These are phyloP conservation scores for Eulithis prunata DNA, from an alignment of 2,888 invertebrate species.

Conservation along the genomic window DNA sequence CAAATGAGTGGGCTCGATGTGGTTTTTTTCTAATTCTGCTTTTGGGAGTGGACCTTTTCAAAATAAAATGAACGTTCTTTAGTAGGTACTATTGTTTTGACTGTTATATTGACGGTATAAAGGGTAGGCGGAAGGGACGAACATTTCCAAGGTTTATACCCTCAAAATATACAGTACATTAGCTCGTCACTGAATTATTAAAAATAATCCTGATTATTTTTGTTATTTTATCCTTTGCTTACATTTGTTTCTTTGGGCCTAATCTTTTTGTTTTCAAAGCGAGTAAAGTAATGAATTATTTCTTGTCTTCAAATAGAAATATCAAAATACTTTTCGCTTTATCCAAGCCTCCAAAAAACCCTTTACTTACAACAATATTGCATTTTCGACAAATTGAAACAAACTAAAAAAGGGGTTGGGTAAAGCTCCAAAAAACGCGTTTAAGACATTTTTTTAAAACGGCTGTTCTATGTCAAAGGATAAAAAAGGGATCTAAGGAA, in stretches of 20 bases:
- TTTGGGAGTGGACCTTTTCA: too few species aligned
- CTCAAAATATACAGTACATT: slow-evolving; percentile 47
- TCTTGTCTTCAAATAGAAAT: neutral
- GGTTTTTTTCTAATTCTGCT: too few species aligned
- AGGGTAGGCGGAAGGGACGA: slow-evolving; percentile 42
- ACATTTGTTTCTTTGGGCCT: slow-evolving; percentile 34
- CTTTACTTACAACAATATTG: too few species aligned
- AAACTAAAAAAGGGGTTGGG: too few species aligned
- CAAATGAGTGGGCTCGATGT: too few species aligned
- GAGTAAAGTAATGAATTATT: slow-evolving; percentile 9
- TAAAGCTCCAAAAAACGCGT: too few species aligned
- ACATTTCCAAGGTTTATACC: slow-evolving; percentile 47
- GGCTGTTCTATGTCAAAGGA: too few species aligned
- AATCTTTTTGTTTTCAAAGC: slow-evolving; percentile 8
- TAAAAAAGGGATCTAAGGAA: too few species aligned
- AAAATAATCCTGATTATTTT: slow-evolving; percentile 48
- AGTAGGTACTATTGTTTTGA: neutral
- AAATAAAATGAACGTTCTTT: neutral
- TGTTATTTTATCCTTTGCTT: slow-evolving; percentile 44
- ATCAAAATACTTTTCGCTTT: too few species aligned
- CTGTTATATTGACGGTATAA: slow-evolving; percentile 35
- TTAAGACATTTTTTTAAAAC: too few species aligned
- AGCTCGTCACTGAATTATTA: slow-evolving; percentile 48
- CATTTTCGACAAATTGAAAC: too few species aligned
- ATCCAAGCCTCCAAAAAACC: too few species aligned